phyloP scores from a whole-genome alignment of 1,140 invertebrate genomes.

The Drosophila auraria region DNA sequence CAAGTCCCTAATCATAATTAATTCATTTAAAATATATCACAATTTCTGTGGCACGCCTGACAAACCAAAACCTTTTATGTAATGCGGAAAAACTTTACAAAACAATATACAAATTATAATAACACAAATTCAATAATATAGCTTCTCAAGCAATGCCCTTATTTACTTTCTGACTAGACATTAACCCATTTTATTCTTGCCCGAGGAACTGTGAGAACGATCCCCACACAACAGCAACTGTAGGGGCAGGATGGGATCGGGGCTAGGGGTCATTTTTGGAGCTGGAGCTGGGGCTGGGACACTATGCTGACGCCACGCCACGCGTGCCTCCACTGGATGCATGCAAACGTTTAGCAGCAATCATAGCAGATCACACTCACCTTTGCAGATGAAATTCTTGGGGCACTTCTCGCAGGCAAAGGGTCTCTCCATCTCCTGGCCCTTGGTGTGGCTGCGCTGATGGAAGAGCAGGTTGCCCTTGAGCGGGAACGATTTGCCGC shows the following conservation, averaged over 20 bases:
- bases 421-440: constrained; percentile 93
- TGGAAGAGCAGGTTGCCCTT: constrained; percentile 97
- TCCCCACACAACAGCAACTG: constrained; percentile 30
- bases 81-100: not conserved
- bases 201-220: constrained; percentile 8
- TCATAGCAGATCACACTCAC: constrained; percentile 83
- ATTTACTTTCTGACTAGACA: not conserved
- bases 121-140: not conserved
- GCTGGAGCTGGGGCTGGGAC: constrained; percentile 36
- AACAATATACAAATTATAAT: not conserved
- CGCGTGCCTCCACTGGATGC: constrained; percentile 57
- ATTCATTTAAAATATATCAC: too few relatives aligned
- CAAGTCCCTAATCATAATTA: not conserved
- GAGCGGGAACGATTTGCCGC: constrained; percentile 94
- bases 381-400: constrained; percentile 98
- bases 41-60: not conserved
- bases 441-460: constrained; percentile 96
- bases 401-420: constrained; percentile 98
- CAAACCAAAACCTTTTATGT: not conserved
- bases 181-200: not conserved
- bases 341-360: constrained; percentile 45
- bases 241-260: not conserved
- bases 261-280: not conserved
- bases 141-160: not conserved
- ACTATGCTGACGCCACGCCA: constrained; percentile 78